Conservation (phyloP, 1,140 invertebrate genomes). For the Drosophila leontia region DNA sequence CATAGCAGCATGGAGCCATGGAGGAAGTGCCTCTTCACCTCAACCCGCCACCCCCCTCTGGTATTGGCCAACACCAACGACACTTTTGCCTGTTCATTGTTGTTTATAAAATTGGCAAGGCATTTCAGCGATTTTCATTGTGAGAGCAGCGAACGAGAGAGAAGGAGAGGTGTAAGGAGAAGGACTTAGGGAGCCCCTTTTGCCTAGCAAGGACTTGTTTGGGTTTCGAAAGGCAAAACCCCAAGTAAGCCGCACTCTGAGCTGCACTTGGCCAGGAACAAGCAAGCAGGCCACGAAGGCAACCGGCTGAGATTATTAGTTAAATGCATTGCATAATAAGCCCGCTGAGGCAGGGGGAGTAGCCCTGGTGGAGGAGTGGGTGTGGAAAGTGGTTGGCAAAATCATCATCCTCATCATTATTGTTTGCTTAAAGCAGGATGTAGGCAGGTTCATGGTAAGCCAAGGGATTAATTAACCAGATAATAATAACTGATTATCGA, state of each 20-base stretch:
- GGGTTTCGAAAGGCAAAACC: neutral
- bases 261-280: conserved; percentile 20
- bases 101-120: conserved; percentile 69
- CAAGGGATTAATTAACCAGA: neutral
- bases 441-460: neutral
- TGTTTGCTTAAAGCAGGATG: neutral
- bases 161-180: neutral
- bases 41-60: neutral
- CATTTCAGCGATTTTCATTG: conserved; percentile 62
- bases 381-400: too few relatives aligned
- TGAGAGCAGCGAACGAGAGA: conserved; percentile 6
- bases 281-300: conserved; percentile 33
- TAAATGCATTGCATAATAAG: conserved; percentile 53
- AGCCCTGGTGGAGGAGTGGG: neutral
- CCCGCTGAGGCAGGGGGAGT: neutral
- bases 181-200: conserved; percentile 1
- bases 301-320: conserved; percentile 56
- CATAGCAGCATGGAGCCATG: conserved; percentile 4
- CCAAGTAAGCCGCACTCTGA: conserved; percentile 19
- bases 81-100: conserved; percentile 65
- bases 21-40: neutral
- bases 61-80: conserved; percentile 39
- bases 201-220: neutral
- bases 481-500: neutral
- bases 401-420: neutral